Conservation (phyloP, 1,140 invertebrate species). For the Scaptomyza montana region DNA sequence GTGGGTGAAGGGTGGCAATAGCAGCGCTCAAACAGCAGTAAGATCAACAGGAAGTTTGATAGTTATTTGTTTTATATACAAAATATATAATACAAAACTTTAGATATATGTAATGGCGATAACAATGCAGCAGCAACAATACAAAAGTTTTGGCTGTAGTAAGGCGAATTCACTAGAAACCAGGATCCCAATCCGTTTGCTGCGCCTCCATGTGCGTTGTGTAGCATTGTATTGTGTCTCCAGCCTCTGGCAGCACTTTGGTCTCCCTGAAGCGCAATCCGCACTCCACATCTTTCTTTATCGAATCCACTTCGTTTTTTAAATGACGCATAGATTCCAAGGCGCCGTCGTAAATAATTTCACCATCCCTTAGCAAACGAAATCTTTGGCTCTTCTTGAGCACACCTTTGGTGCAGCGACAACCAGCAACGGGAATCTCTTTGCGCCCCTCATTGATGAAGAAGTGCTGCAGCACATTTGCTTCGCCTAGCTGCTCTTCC, state of each 20-base stretch:
- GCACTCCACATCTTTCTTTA: conserved; percentile 94
- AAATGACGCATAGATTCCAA: conserved; percentile 93
- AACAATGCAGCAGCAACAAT: conserved; percentile 44
- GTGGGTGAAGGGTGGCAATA: conserved; percentile 78
- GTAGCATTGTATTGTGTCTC: conserved; percentile 93
- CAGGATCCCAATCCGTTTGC: conserved; percentile 92
- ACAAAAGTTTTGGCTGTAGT: conserved; percentile 1
- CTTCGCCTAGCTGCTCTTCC: conserved; percentile 93
- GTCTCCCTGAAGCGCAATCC: conserved; percentile 90
- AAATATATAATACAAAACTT: conserved; percentile 64
- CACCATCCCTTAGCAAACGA: conserved; percentile 88
- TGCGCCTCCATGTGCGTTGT: conserved; percentile 86
- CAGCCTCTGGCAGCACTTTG: conserved; percentile 87
- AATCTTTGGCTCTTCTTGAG: conserved; percentile 89
- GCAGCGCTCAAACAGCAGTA: conserved; percentile 31
- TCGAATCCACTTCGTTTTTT: conserved; percentile 93
- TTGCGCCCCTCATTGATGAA: conserved; percentile 91
- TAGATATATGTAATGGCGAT: conserved; percentile 52
- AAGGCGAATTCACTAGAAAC: conserved; percentile 86
- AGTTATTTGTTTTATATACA: conserved; percentile 77
- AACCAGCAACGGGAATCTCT: conserved; percentile 94
- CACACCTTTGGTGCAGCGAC: conserved; percentile 91
- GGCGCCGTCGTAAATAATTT: conserved; percentile 89
- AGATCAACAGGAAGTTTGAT: conserved; percentile 76
- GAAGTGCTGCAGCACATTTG: conserved; percentile 93